Conservation (phyloP, 2,113 vertebrate genomes). For the Phrynosoma platyrhinos region DNA sequence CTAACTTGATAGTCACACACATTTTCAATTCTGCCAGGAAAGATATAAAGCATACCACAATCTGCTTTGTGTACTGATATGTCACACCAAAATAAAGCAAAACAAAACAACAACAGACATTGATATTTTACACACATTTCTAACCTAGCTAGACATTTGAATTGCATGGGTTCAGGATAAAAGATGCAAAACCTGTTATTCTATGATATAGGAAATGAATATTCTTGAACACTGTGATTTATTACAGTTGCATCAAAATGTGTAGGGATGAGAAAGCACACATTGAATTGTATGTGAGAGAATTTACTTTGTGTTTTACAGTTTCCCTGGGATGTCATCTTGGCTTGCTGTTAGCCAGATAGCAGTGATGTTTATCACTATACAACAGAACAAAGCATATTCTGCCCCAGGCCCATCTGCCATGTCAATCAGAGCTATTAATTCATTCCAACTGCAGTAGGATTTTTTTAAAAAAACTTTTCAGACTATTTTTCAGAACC, state of each 20-base stretch:
- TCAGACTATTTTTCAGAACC: not conserved
- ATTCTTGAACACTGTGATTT: not conserved
- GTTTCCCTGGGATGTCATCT: not conserved
- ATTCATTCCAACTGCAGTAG: not conserved
- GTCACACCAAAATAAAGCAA: not conserved
- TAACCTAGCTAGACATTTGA: not conserved
- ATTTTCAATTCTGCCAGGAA: not conserved
- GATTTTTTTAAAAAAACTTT: not conserved
- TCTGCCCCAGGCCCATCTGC: not conserved
- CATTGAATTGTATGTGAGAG: not conserved
- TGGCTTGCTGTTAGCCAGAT: not conserved
- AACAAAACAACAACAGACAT: too few species aligned
- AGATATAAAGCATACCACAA: not conserved
- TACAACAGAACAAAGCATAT: not conserved
- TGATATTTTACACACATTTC: too few species aligned
- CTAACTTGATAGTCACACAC: too few species aligned
- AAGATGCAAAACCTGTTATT: not conserved
- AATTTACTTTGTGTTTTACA: not conserved
- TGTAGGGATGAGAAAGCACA: not conserved
- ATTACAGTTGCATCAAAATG: not conserved
- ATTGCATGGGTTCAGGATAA: not conserved
- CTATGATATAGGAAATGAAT: not conserved
- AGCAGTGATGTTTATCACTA: accelerated
- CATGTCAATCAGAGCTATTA: not conserved
- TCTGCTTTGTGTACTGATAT: not conserved